Percentiles rank a stretch among this genome's conserved stretches.
Conservation (phyloP, 1,140 invertebrate species). For the Drosophila chauvacae region DNA sequence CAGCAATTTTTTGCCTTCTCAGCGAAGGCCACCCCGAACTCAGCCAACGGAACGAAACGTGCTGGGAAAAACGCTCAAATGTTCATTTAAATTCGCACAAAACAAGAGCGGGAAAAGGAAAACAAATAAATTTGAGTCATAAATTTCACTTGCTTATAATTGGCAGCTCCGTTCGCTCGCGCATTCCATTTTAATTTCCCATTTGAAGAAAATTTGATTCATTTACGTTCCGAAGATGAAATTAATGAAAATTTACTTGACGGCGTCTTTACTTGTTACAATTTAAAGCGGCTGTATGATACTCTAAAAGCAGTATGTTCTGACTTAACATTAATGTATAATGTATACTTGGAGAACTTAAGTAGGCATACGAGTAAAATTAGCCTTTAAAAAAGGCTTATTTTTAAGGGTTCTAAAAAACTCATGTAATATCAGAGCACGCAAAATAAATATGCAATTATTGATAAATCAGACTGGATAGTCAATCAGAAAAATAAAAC, state of each 20-base stretch:
- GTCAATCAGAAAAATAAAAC: neutral
- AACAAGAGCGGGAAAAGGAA: conserved; percentile 14
- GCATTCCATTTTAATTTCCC: conserved; percentile 45
- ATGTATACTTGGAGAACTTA: neutral
- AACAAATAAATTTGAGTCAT: conserved; percentile 47
- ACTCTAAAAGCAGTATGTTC: neutral
- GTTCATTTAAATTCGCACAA: conserved; percentile 40
- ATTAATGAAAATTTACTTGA: conserved; percentile 8
- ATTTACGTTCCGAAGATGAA: conserved; percentile 7
- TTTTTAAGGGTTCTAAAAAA: neutral
- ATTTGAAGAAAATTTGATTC: conserved; percentile 31
- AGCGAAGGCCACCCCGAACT: neutral
- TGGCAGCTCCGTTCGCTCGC: conserved; percentile 32
- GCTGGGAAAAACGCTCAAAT: conserved; percentile 26
- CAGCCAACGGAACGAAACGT: conserved; percentile 39
- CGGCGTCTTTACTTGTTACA: no score
- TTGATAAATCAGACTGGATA: neutral
- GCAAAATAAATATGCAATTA: neutral
- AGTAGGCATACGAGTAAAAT: no score
- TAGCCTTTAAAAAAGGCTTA: neutral
- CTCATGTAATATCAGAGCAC: fast-evolving
- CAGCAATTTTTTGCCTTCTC: conserved; percentile 26
- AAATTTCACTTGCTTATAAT: conserved; percentile 58
- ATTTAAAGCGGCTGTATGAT: neutral
- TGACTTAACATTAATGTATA: neutral